Evolutionary conservation across 1,140 invertebrate species (phyloP), one percentile per base, ranked within the genome.

Genomic region (Pentalonia nigronervosa): DNA sequence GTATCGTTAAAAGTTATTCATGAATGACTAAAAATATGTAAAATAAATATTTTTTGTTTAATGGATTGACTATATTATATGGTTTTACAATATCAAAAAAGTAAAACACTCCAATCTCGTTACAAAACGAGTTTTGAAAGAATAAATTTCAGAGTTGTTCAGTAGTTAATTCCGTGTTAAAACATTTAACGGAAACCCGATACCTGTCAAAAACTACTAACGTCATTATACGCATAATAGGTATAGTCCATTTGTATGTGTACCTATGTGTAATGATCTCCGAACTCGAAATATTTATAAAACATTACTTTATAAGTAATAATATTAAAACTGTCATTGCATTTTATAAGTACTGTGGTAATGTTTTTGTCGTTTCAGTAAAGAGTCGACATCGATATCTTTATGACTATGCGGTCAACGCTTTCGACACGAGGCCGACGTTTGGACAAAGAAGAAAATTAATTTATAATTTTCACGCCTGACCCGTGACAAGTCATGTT

Each of bases 151-250:
- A 76, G 30, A 76, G 60, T 76, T n/a, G 60, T 76, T 34, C 60
- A 14, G 60, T 76, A 76, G n/a, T 76, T 76, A 34, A 76, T 76
- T 76, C 60, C 60, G n/a, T 76, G 60, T n/a, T 76, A 76, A 76
- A 76, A 76, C 60, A n/a, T 76, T 76, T 76, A 76, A 76, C 60
- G 30, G 60, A n/a, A 76, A 76, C 60, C 60, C 60, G 60, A 76
- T 76, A 76, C 14, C 14, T n/a, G 60, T 76, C 60, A 76, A 76
- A 76, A 76, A 76, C 60, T 76, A n/a, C n/a, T 76, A 76, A 76
- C 60, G 60, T 76, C 60, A 76, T n/a, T 30, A 76, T 76, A 76
- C n/a, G n/a, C 60, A 23, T 56, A 56, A 76, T 76, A 76, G 41
- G 41, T 41, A n/a, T 20, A 76, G 60, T 67, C 17, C n/a, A 76